These are phyloP conservation scores for Pantelozetes paolii DNA, from an alignment of 2,888 invertebrate species.

Conservation along the genomic window DNA sequence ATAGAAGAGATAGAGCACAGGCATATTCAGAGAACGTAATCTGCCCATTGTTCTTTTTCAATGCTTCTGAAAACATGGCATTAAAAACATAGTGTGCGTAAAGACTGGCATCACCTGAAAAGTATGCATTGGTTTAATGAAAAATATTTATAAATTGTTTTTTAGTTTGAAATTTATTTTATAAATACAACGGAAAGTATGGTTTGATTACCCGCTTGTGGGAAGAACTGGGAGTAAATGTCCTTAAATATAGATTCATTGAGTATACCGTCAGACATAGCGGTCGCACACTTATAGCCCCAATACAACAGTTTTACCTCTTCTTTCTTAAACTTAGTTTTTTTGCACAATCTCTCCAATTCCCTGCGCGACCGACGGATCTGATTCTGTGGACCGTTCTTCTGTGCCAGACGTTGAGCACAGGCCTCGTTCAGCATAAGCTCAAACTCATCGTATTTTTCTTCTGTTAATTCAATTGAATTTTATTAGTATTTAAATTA, in stretches of 20 bases:
- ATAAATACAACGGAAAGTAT: no score
- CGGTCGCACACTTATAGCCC: conserved; percentile 74
- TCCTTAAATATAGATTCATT: conserved; percentile 92
- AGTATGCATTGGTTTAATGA: neutral
- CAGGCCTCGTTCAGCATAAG: conserved; percentile 43
- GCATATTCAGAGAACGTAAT: conserved; percentile 65
- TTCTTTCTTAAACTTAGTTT: conserved; percentile 82
- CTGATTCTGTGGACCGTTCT: conserved; percentile 37
- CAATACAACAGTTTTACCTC: conserved; percentile 93
- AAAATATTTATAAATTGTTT: no score
- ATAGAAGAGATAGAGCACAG: conserved; percentile 82
- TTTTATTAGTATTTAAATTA: neutral
- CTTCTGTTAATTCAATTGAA: conserved; percentile 34
- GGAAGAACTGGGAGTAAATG: conserved; percentile 95
- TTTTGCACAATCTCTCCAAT: conserved; percentile 72
- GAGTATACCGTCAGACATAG: conserved; percentile 60
- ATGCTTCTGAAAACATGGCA: conserved; percentile 42
- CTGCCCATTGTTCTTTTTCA: conserved; percentile 37
- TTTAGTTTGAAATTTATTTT: no score
- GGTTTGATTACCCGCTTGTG: conserved; percentile 82
- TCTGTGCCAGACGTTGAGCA: conserved; percentile 37
- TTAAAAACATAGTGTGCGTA: conserved; percentile 44
- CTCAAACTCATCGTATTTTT: conserved; percentile 43
- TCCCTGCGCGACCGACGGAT: conserved; percentile 38
- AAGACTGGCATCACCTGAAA: conserved; percentile 41